Evolutionary conservation across 2,113 vertebrate genomes (phyloP), one percentile per base, ranked within the genome.

Genomic region (Gadus macrocephalus): DNA sequence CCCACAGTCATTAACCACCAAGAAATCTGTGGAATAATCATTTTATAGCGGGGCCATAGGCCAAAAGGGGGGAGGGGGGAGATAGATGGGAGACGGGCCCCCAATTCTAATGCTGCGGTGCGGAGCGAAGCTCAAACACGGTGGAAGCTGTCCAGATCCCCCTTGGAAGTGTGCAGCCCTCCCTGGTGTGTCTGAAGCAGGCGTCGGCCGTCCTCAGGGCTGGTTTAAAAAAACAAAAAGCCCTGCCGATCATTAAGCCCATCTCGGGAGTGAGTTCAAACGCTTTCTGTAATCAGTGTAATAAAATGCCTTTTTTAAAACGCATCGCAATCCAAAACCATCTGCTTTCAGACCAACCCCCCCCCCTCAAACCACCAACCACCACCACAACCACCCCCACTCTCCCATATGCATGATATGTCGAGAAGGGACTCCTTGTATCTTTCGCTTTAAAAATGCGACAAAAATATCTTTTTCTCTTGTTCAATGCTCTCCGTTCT

Each of bases 21-120:
- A 55, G 62, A 84, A 84, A 83, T 84, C 78, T 87, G 76, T 86
- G 74, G 81, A 87, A 82, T 88, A 86, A 88, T 89, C 77, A 83
- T 85, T 88, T 86, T 78, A 70, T 72, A 73, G 73, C 75, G 76
- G 83, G 85, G 86, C 82, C 78, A 79, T 35, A 81, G 80, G 82
- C 79, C 85, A 86, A 76, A 78, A 70, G 19, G n/a, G 64, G 59
- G 58, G 58, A 70, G 56, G 60, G 38, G 42, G 42, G 42, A 2
- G 42, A 14, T 9, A 14, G 42, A 14, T 49, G 3, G 4, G 42
- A 14, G 14, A 58, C 9, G 1, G 55, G 55, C 5, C 14, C 59
- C 74, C 73, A 55, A 68, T 79, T 81, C 17, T 67, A 62, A 87
- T 88, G 62, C 70, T 49, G 64, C 81, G 64, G 9, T 67, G 68